Percentiles rank a stretch among this genome's conserved stretches.
Conservation (phyloP, 2,888 invertebrate species). For the Alviniconcha strummeri region DNA sequence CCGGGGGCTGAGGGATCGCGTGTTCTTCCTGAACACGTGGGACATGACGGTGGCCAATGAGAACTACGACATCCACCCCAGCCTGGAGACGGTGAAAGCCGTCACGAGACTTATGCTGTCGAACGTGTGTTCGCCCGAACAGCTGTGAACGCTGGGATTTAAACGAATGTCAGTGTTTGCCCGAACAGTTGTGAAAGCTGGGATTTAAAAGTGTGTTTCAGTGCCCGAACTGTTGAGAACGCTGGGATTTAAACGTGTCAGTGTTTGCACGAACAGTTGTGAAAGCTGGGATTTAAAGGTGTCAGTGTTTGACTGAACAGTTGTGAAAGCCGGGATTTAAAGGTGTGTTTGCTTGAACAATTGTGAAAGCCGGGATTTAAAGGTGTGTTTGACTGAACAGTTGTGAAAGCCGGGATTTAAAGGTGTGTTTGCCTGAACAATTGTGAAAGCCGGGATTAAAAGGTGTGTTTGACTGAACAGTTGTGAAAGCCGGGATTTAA, state of each 20-base stretch:
- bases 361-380: too few relatives aligned
- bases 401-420: too few relatives aligned
- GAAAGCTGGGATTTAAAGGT: too few relatives aligned
- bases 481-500: too few relatives aligned
- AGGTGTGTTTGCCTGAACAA: too few relatives aligned
- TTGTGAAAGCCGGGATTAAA: too few relatives aligned
- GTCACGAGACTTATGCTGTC: not conserved
- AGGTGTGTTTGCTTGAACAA: too few relatives aligned
- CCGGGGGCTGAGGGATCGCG: slow-evolving; percentile 3
- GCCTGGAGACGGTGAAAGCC: not conserved
- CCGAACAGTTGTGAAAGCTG: not conserved
- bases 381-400: too few relatives aligned
- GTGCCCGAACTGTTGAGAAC: too few relatives aligned
- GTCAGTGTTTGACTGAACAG: too few relatives aligned
- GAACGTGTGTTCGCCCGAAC: not conserved
- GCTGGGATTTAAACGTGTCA: not conserved
- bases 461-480: too few relatives aligned
- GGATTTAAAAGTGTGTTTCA: not conserved
- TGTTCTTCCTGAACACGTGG: slow-evolving; percentile 30
- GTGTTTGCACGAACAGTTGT: not conserved
- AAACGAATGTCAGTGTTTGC: not conserved
- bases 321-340: too few relatives aligned
- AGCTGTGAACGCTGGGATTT: not conserved
- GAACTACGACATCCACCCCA: slow-evolving; percentile 21
- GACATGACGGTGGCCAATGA: slow-evolving; percentile 35